Conservation (phyloP, 2,113 vertebrate species). For the Indicator maculatus region DNA sequence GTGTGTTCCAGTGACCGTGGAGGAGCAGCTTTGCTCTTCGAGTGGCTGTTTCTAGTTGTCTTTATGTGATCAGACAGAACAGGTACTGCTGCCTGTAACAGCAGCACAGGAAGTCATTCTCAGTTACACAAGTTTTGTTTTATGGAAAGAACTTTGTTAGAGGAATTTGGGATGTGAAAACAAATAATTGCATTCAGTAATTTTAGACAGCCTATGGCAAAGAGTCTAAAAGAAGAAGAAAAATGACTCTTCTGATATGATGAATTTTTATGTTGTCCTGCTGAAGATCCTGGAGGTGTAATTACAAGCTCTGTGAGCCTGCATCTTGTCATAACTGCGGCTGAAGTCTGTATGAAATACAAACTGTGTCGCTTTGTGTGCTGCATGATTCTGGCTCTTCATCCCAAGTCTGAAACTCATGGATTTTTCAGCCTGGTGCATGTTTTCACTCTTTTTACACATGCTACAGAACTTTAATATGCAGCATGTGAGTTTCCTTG, state of each 20-base stretch:
- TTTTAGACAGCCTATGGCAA: not conserved
- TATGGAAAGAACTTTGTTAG: not conserved
- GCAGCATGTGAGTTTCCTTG: not conserved
- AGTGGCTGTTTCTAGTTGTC: not conserved
- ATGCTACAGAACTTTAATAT: not conserved
- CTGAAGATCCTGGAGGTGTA: not conserved
- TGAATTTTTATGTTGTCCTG: not conserved
- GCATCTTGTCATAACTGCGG: not conserved
- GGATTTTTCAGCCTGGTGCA: not conserved
- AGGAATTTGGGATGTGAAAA: not conserved
- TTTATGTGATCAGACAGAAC: not conserved
- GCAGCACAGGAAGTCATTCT: not conserved
- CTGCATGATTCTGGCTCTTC: not conserved
- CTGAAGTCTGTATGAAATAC: not conserved
- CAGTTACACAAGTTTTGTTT: accelerated
- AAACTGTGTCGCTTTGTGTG: not conserved
- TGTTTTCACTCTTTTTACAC: not conserved
- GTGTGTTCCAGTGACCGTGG: not conserved
- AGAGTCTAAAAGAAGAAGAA: not conserved
- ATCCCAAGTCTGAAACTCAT: not conserved
- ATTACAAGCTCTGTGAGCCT: not conserved
- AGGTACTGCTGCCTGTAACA: not conserved
- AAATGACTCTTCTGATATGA: not conserved
- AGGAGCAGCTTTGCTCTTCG: not conserved
- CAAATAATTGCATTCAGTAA: not conserved